Evolutionary conservation across 2,113 vertebrate species (phyloP), one percentile per base, ranked within the genome.

Genomic region (Hiodon alosoides): DNA sequence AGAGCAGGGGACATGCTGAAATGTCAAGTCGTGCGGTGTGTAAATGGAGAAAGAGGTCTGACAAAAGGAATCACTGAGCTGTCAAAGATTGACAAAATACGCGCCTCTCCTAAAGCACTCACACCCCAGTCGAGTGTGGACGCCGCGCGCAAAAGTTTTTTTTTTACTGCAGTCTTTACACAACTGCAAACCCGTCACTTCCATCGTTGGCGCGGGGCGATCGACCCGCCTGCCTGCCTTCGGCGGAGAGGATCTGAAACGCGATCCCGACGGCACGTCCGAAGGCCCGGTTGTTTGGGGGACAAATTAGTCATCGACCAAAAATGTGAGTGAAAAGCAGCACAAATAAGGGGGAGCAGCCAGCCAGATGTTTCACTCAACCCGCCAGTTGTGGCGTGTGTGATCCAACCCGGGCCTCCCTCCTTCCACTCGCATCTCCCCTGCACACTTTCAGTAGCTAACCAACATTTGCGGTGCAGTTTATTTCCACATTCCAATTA

Each of bases 1-100:
- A 93, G 90, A 92, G 91, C 91, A 93, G 90, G 91, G 94, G 46
- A 2, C 67, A n/a, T n/a, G 50, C 50, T 6, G 64, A 4, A 17
- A 52, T 46, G 65, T 2, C 47, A 2, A 48, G 7, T 31, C 67
- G 47, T 14, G 31, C 17, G 31, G 8, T 11, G 51, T 3, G 17
- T n/a, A 10, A 3, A 17, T 64, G 55, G 54, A 51, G 14, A 4
- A 48, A 60, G 5, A 52, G 17, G 74, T 64, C 51, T 47, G 3
- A 16, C 5, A 48, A 68, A 58, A 77, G 16, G 57, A 54, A 54
- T 16, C 3, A 53, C 51, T 7, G 5, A 11, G 48, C 67, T 54
- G 50, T 50, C 57, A 47, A 17, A 16, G 65, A 83, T 79, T n/a
- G n/a, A n/a, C n/a, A n/a, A 69, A 82, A 81, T 85, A 85, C 86